These are phyloP conservation scores for Alcedo quadribrachys DNA, from an alignment of 2,797 vertebrate species.

Conservation along the genomic window DNA sequence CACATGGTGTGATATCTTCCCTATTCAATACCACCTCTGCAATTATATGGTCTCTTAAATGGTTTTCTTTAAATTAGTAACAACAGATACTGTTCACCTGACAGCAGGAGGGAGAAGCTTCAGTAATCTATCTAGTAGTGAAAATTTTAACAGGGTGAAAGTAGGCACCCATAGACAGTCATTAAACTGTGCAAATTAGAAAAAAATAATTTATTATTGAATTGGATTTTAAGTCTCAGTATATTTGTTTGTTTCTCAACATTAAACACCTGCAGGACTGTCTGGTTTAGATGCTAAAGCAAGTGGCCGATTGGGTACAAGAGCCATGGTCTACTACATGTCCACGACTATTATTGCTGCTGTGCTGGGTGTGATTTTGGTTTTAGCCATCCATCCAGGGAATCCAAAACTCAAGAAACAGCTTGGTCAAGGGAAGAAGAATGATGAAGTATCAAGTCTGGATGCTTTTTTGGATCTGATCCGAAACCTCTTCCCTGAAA, in stretches of 20 bases:
- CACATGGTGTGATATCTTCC: not conserved
- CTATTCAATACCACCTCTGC: not conserved
- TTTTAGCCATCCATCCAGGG: constrained; percentile 95
- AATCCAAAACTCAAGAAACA: constrained; percentile 95
- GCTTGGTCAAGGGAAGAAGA: constrained; percentile 91
- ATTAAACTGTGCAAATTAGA: not conserved
- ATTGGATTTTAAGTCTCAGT: not conserved
- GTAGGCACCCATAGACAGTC: not conserved
- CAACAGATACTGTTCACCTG: not conserved
- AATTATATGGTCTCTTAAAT: not conserved
- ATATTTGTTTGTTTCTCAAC: constrained; percentile 21
- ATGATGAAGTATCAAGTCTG: constrained; percentile 96
- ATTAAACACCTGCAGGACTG: constrained; percentile 81
- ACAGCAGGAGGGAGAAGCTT: not conserved
- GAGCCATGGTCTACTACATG: constrained; percentile 99
- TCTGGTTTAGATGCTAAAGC: constrained; percentile 97
- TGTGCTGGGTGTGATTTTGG: constrained; percentile 94
- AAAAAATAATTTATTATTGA: not conserved
- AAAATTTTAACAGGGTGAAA: not conserved
- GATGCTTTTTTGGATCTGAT: constrained; percentile 98
- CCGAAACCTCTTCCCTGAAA: constrained; percentile 97
- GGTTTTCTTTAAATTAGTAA: not conserved
- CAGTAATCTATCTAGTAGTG: not conserved
- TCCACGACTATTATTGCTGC: constrained; percentile 95
- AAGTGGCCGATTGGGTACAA: constrained; percentile 94